A percentile compares a stretch with the other conserved stretches of the same genome.
These are phyloP conservation scores for Lutjanus argentimaculatus DNA, from an alignment of 2,797 vertebrate genomes.

Conservation along the genomic window DNA sequence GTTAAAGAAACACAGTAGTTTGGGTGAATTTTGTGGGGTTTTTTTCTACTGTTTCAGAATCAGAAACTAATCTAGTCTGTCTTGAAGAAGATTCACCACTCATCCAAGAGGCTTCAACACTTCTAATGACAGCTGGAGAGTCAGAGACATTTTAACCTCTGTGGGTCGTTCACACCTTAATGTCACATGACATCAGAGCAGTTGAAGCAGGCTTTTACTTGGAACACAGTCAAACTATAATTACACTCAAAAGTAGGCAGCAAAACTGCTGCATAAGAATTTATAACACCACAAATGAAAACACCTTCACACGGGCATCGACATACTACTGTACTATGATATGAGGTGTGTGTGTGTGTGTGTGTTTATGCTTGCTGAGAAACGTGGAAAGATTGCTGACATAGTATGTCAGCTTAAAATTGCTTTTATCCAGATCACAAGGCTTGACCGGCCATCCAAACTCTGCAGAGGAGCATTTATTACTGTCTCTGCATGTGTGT, in stretches of 20 bases:
- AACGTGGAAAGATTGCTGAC: constrained; percentile 48
- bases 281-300: neutral
- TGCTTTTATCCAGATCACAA: constrained; percentile 62
- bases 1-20: too few species aligned
- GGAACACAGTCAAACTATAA: constrained; percentile 7
- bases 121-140: constrained; percentile 25
- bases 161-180: constrained; percentile 33
- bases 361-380: constrained; percentile 26
- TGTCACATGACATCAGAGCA: constrained; percentile 17
- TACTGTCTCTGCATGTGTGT: constrained; percentile 37
- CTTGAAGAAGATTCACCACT: constrained; percentile 1
- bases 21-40: too few species aligned
- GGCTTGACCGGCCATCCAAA: constrained; percentile 42
- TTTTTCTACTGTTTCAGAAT: too few species aligned
- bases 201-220: constrained; percentile 19
- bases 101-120: constrained; percentile 21
- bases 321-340: constrained; percentile 7
- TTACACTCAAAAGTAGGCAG: neutral
- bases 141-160: constrained; percentile 32
- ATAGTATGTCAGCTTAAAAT: constrained; percentile 42
- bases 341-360: constrained; percentile 5
- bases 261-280: neutral
- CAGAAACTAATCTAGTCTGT: neutral
- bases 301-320: constrained; percentile 13
- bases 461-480: constrained; percentile 49